These are phyloP conservation scores for Gymnoscopelus microlampas DNA, from an alignment of 2,797 vertebrate genomes.

Conservation along the genomic window DNA sequence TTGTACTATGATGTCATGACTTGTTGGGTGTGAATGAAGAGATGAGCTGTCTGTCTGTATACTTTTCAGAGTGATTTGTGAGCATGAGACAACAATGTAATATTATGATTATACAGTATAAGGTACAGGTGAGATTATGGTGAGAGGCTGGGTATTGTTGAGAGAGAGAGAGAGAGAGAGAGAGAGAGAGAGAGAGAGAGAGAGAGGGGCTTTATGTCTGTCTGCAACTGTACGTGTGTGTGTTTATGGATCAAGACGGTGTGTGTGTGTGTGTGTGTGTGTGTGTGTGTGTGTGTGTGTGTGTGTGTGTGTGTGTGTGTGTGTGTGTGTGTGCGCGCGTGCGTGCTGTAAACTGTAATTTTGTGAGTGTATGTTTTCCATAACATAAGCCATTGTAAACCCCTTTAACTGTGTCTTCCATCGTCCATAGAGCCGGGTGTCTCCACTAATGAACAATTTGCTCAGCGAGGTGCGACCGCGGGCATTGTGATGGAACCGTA, in stretches of 20 bases:
- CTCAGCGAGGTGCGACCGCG: constrained; percentile 77
- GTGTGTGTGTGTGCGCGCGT: not conserved
- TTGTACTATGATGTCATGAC: too few species aligned
- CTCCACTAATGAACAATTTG: constrained; percentile 78
- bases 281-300: constrained; percentile 8
- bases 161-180: not conserved
- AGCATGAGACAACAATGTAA: too few species aligned
- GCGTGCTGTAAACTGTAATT: not conserved
- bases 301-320: constrained; percentile 16
- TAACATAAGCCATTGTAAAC: constrained; percentile 24
- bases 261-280: constrained; percentile 6
- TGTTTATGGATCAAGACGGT: not conserved
- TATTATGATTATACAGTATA: too few species aligned
- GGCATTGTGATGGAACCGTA: constrained; percentile 72
- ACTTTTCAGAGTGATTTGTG: too few species aligned
- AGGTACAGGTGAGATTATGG: too few species aligned
- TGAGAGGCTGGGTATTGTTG: too few species aligned
- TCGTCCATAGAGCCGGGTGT: constrained; percentile 46
- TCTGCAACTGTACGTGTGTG: constrained; percentile 1
- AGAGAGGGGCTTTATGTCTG: constrained; percentile 5
- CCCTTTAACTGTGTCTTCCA: constrained; percentile 27
- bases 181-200: not conserved
- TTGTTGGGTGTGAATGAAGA: too few species aligned
- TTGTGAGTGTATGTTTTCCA: constrained; percentile 41
- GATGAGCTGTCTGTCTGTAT: too few species aligned